Evolutionary conservation across 2,113 vertebrate species (phyloP).

Genomic region (Eptesicus fuscus): DNA sequence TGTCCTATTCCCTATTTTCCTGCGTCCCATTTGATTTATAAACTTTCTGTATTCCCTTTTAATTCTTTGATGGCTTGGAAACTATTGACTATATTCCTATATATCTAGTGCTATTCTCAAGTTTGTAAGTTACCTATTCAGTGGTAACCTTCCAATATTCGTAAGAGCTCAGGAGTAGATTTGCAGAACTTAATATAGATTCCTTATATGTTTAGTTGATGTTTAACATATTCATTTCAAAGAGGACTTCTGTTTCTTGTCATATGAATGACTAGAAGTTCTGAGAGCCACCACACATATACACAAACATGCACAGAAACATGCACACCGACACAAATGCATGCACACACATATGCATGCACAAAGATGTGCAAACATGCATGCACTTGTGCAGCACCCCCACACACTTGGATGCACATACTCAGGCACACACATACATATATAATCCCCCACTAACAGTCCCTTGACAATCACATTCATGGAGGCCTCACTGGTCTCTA

Average conservation of each 20-base stretch:
- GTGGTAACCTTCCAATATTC: background rate
- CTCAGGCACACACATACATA: background rate
- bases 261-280: background rate
- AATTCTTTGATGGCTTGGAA: background rate
- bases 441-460: background rate
- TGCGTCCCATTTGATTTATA: background rate
- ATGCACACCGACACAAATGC: background rate
- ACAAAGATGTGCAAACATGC: too few relatives aligned
- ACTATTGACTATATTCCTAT: background rate
- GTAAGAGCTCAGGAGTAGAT: background rate
- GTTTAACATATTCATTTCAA: background rate
- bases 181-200: background rate
- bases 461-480: background rate
- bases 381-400: background rate
- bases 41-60: background rate
- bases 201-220: background rate
- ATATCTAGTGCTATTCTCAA: background rate
- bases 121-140: background rate
- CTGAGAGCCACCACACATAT: background rate
- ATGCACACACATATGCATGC: background rate
- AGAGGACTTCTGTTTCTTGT: background rate
- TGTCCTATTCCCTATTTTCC: background rate
- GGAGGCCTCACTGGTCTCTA: background rate
- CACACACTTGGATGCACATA: background rate
- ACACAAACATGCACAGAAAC: background rate